A percentile compares a stretch with the other conserved stretches of the same genome.
Evolutionary conservation across 2,797 vertebrate species (phyloP).

Genomic region (Melanotaenia pygmaea): DNA sequence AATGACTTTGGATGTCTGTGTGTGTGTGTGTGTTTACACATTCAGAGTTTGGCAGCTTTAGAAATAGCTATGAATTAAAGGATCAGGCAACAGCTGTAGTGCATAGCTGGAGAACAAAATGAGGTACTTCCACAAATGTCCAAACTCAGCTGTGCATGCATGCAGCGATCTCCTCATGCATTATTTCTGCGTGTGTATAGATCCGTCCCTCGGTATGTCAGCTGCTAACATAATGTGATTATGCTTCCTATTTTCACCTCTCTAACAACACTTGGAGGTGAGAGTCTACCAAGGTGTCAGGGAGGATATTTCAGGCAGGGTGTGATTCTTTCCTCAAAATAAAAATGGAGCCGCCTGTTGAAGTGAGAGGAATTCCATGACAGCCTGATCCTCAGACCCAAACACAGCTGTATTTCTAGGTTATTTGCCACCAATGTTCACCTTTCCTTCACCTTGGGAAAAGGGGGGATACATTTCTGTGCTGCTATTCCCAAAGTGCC

Average conservation of each 20-base stretch:
- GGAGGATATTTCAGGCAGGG: slow-evolving; percentile 68
- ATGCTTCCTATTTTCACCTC: slow-evolving; percentile 70
- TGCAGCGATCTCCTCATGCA: slow-evolving; percentile 9
- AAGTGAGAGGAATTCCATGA: slow-evolving; percentile 72
- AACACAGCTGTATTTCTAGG: slow-evolving; percentile 67
- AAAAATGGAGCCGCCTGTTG: slow-evolving; percentile 38
- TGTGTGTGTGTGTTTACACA: not conserved
- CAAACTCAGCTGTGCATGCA: not conserved
- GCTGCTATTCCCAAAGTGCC: slow-evolving; percentile 41
- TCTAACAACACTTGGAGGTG: slow-evolving; percentile 72
- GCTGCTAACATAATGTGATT: slow-evolving; percentile 75
- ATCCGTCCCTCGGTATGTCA: slow-evolving; percentile 51
- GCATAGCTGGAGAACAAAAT: slow-evolving; percentile 37
- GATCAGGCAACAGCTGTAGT: slow-evolving; percentile 41
- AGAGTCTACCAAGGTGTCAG: slow-evolving; percentile 67
- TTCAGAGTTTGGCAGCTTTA: slow-evolving; percentile 28
- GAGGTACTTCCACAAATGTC: slow-evolving; percentile 47
- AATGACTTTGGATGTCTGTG: slow-evolving; percentile 36
- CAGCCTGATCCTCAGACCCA: slow-evolving; percentile 44
- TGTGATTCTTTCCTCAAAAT: slow-evolving; percentile 62
- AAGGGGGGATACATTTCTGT: slow-evolving; percentile 20
- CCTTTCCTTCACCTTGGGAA: slow-evolving; percentile 68
- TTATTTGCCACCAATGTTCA: slow-evolving; percentile 33
- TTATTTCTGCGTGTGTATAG: slow-evolving; percentile 22
- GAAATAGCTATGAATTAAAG: slow-evolving; percentile 52